A percentile compares a stretch with the other conserved stretches of the same genome.
Conservation (phyloP, 2,888 invertebrate genomes). For the Empis stercorea region DNA sequence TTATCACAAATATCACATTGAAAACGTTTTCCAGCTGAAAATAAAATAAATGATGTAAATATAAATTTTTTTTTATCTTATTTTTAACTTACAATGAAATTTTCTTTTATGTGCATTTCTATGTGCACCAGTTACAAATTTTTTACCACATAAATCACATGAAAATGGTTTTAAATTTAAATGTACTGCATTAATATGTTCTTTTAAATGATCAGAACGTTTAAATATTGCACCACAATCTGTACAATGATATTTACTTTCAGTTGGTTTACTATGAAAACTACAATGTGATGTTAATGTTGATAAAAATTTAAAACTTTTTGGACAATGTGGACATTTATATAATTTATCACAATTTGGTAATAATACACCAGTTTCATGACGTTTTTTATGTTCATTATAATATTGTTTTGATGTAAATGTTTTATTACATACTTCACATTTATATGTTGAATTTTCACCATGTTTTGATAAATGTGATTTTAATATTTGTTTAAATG, state of each 20-base stretch:
- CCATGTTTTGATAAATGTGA: neutral
- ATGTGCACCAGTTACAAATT: neutral
- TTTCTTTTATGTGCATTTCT: neutral
- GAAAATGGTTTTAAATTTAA: neutral
- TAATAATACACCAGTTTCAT: neutral
- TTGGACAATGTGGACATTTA: conserved; percentile 1
- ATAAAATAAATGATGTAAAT: neutral
- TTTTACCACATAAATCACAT: neutral
- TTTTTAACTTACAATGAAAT: neutral
- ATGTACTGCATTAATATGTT: neutral
- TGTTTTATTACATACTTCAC: neutral
- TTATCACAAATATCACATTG: neutral
- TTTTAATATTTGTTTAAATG: neutral
- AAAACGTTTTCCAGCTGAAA: neutral
- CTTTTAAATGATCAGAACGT: conserved; percentile 1
- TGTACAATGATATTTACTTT: neutral
- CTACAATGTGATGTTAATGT: neutral
- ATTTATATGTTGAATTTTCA: neutral
- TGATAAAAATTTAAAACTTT: neutral
- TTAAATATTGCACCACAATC: neutral
- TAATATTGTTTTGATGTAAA: neutral
- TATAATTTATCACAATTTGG: neutral
- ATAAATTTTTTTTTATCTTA: neutral
- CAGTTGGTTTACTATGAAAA: neutral
- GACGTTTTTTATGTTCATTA: neutral